phyloP scores from a whole-genome alignment of 2,113 vertebrate species.

The Lonchura striata region DNA sequence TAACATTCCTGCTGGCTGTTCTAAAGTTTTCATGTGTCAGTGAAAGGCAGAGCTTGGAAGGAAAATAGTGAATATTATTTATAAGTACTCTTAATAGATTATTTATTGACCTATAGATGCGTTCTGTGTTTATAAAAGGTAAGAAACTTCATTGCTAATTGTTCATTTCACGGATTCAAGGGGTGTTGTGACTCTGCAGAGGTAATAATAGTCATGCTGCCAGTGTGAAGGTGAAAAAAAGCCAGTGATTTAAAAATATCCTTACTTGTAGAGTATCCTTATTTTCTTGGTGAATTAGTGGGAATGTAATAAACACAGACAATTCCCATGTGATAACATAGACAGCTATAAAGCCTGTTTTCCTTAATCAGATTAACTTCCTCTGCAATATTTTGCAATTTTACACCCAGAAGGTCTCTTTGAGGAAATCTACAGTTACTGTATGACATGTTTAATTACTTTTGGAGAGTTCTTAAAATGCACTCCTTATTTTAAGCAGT shows the following conservation, averaged over 20 bases:
- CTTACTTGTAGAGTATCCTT: background rate
- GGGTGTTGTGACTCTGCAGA: background rate
- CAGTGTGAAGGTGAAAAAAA: background rate
- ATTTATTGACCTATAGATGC: background rate
- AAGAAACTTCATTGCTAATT: background rate
- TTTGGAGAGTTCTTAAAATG: background rate
- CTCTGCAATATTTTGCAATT: background rate
- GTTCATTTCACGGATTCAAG: background rate
- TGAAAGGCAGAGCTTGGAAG: background rate
- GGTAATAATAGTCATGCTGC: background rate
- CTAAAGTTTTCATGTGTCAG: background rate
- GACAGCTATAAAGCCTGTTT: conserved; percentile 17
- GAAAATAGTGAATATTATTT: background rate
- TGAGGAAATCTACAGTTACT: background rate
- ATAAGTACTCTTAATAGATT: background rate
- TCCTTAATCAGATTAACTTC: conserved; percentile 24
- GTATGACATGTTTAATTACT: background rate
- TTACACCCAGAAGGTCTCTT: background rate
- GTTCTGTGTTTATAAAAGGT: background rate
- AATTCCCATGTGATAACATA: background rate
- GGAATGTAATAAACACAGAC: background rate
- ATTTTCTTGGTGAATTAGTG: conserved; percentile 1
- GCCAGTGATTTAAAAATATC: background rate
- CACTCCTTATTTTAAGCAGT: background rate
- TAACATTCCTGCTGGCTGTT: background rate